Evolutionary conservation across 2,888 invertebrate species (phyloP).

Genomic region (Nomada hirtipes): DNA sequence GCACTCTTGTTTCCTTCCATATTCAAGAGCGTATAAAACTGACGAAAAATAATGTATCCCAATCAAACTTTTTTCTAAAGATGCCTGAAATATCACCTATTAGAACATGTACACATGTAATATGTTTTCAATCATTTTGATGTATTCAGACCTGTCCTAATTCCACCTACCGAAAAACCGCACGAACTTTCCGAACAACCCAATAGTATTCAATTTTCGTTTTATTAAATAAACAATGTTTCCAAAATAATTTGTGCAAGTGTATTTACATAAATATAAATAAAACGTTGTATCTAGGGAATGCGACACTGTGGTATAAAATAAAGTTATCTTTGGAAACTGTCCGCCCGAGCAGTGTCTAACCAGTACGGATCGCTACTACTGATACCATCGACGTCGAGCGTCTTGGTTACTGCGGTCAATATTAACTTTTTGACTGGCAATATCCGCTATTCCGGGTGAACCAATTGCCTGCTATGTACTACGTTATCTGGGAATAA

Average conservation of each 20-base stretch:
- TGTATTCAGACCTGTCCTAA: no score
- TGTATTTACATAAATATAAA: no score
- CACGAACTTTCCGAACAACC: no score
- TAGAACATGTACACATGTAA: no score
- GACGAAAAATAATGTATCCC: no score
- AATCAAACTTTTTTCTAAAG: no score
- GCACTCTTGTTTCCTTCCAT: no score
- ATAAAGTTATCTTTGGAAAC: background rate
- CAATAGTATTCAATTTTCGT: background rate
- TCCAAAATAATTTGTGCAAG: background rate
- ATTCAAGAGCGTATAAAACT: no score
- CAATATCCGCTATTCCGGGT: slow-evolving; percentile 27
- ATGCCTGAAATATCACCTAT: no score
- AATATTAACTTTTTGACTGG: slow-evolving; percentile 58
- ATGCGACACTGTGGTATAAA: background rate
- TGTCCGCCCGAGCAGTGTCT: slow-evolving; percentile 11
- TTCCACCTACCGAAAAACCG: no score
- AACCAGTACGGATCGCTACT: slow-evolving; percentile 48
- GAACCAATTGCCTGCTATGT: slow-evolving; percentile 7
- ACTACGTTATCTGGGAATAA: slow-evolving; percentile 17
- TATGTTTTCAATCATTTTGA: no score
- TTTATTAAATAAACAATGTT: background rate
- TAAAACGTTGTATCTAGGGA: no score
- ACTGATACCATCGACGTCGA: slow-evolving; percentile 29
- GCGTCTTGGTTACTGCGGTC: slow-evolving; percentile 32